Evolutionary conservation across 2,797 vertebrate genomes (phyloP), one percentile per base, ranked within the genome.

Genomic region (Martes flavigula): DNA sequence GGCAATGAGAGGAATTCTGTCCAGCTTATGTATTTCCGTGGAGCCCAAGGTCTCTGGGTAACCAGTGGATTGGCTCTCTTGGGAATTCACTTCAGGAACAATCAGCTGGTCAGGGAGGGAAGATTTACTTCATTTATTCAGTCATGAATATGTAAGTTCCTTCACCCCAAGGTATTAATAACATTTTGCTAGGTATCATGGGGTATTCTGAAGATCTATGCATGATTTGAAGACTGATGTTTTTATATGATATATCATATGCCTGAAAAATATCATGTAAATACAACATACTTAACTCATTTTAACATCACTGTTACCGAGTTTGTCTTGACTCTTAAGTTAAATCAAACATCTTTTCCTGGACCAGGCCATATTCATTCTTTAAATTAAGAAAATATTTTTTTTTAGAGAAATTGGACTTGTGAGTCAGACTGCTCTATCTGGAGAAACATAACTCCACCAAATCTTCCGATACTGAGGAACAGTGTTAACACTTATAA

Each of bases 201-300:
- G 35, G 58, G 3, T 1, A 27, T 35, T 48, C 12, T 60, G 7
- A 91, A 56, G 46, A 85, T 23, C 58, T 75, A 2, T 56, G 0
- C 21, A 51, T 27, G 40, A 38, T 78, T 91, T 95, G 27, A 85
- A 92, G 43, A 82, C 0, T 72, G 48, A 3, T 73, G 38, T 75
- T 92, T 90, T 82, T 58, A 73, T 75, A 73, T 64, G 40, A 78
- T 68, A n/a, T 5, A 35, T 48, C 46, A 54, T 51, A 54, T 68
- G 30, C 93, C n/a, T 93, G 58, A 89, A 96, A 96, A 96, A 66
- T 82, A 73, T n/a, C 38, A 9, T 11, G 21, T 62, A 35, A 6
- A 43, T 23, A 60, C 27, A 73, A 27, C 12, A 77, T 17, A 40
- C 51, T 93, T 92, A 43, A 78, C 7, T 93, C n/a, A 78, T 93